phyloP scores from a whole-genome alignment of 2,888 invertebrate species.

The Machimus atricapillus region DNA sequence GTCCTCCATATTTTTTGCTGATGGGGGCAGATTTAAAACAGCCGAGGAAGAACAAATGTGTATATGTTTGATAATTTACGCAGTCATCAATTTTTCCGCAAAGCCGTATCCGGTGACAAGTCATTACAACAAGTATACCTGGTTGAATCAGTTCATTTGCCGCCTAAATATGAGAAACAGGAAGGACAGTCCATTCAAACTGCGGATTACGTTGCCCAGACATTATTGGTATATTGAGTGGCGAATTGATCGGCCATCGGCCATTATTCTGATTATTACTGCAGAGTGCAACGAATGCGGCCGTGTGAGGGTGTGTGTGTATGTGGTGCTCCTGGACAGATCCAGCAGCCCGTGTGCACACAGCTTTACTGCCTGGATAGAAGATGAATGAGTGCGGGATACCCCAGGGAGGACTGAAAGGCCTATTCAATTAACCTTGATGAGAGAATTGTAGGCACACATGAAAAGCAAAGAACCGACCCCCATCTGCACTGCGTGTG shows the following conservation, averaged over 20 bases:
- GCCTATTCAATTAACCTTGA: constrained; percentile 46
- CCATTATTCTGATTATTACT: constrained; percentile 48
- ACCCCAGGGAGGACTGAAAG: constrained; percentile 42
- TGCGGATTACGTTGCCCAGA: constrained; percentile 41
- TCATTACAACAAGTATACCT: constrained; percentile 37
- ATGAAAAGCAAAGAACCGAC: constrained; percentile 37
- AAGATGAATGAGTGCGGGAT: constrained; percentile 39
- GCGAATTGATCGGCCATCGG: constrained; percentile 46
- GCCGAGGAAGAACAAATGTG: background rate
- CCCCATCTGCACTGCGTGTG: background rate
- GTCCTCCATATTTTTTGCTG: background rate
- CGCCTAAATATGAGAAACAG: constrained; percentile 41
- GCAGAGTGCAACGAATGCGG: constrained; percentile 32
- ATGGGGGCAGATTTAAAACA: background rate
- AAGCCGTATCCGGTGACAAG: constrained; percentile 36
- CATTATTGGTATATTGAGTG: constrained; percentile 46
- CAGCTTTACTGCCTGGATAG: constrained; percentile 4
- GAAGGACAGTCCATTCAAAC: constrained; percentile 42
- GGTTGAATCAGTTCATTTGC: constrained; percentile 30
- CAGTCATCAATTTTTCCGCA: constrained; percentile 37
- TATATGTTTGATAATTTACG: constrained; percentile 7
- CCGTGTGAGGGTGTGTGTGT: background rate
- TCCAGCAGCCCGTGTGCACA: background rate
- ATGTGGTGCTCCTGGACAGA: background rate
- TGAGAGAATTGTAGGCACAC: constrained; percentile 41